Conservation (phyloP, 2,888 invertebrate genomes). For the Morpho helenor region DNA sequence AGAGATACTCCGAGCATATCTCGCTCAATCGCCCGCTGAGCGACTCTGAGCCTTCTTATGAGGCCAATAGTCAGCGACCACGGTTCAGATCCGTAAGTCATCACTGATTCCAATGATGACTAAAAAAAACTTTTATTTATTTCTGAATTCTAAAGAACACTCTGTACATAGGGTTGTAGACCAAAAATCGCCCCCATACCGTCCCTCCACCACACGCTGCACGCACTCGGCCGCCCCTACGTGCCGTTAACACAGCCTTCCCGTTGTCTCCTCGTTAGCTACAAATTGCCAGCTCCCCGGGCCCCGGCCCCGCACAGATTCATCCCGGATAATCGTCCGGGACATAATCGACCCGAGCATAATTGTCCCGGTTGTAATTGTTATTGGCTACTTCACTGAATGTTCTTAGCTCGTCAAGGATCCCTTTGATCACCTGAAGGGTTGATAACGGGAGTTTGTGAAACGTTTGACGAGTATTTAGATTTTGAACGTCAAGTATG, state of each 20-base stretch:
- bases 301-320: constrained; percentile 29
- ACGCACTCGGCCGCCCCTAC: constrained; percentile 27
- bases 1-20: no score
- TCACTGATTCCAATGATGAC: no score
- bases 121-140: no score
- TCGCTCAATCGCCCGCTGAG: no score
- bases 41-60: no score
- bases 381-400: constrained; percentile 28
- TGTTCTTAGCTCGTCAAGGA: constrained; percentile 19
- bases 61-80: no score
- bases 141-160: no score
- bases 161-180: no score
- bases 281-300: constrained; percentile 21
- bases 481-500: not conserved
- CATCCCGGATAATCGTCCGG: constrained; percentile 24
- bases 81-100: no score
- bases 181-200: no score
- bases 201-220: constrained; percentile 1
- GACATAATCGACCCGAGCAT: constrained; percentile 20
- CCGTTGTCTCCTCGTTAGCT: constrained; percentile 62
- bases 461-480: not conserved
- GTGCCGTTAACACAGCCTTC: constrained; percentile 36
- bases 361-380: constrained; percentile 30
- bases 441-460: not conserved
- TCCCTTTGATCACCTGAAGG: constrained; percentile 12